Percentiles rank a stretch among this genome's conserved stretches.
Evolutionary conservation across 2,113 vertebrate species (phyloP).

Genomic region (Pipra filicauda): DNA sequence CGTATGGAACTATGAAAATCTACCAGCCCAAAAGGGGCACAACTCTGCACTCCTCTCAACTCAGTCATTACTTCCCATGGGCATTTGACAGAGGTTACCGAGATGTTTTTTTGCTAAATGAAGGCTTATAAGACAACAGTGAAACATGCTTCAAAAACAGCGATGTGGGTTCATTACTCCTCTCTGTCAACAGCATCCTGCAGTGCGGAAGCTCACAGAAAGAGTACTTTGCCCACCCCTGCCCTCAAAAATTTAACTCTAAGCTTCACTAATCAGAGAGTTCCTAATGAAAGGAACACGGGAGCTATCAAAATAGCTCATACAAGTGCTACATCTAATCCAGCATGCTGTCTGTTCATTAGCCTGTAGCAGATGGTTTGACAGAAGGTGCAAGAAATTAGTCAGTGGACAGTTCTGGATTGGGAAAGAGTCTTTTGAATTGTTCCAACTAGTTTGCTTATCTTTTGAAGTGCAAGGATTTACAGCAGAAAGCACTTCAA

Average conservation of each 20-base stretch:
- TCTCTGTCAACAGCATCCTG: not conserved
- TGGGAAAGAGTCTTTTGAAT: not conserved
- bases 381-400: conserved; percentile 63
- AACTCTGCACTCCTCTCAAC: not conserved
- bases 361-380: conserved; percentile 53
- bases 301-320: conserved; percentile 45
- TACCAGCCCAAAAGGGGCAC: fast-evolving
- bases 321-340: not conserved
- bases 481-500: not conserved
- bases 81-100: not conserved
- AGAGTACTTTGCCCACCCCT: not conserved
- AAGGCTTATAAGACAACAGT: not conserved
- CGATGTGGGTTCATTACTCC: fast-evolving
- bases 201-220: not conserved
- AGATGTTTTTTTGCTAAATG: not conserved
- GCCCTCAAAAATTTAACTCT: not conserved
- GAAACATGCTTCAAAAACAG: not conserved
- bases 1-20: not conserved
- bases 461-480: not conserved
- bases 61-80: not conserved
- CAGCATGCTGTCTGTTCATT: conserved; percentile 11
- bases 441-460: not conserved
- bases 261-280: conserved; percentile 6
- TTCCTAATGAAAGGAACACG: not conserved
- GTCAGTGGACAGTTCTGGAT: conserved; percentile 10